These are phyloP conservation scores for Masnerella sp. DNA, from an alignment of 2,888 invertebrate genomes.

Conservation along the genomic window DNA sequence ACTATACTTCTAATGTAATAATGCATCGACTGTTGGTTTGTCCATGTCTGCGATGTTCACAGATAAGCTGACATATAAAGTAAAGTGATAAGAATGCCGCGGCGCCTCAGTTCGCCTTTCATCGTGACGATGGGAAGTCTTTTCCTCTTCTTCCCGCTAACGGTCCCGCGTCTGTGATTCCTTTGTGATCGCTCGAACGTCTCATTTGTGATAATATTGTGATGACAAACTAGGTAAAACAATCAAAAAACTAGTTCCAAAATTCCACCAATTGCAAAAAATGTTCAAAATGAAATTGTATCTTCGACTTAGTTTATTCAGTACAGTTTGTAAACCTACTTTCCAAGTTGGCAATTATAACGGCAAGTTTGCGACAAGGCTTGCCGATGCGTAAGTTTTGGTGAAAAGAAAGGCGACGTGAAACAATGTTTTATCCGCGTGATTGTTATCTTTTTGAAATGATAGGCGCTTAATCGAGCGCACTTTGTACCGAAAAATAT, in stretches of 20 bases:
- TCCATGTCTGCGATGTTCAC: constrained; percentile 34
- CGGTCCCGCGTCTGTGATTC: not conserved
- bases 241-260: constrained; percentile 28
- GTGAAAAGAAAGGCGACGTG: no score
- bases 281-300: no score
- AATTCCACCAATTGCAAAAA: no score
- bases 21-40: constrained; percentile 27
- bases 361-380: no score
- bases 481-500: constrained; percentile 44
- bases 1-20: constrained; percentile 27
- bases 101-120: constrained; percentile 32
- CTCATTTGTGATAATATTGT: not conserved
- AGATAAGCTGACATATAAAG: constrained; percentile 55
- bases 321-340: no score
- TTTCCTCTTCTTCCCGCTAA: not conserved
- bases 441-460: constrained; percentile 1
- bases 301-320: no score
- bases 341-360: no score
- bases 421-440: not conserved
- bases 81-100: constrained; percentile 45
- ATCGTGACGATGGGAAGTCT: constrained; percentile 42
- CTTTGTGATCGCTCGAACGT: constrained; percentile 2
- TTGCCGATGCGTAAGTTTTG: no score
- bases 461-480: constrained; percentile 39
- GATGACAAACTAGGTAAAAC: constrained; percentile 10